These are phyloP conservation scores for Haliclona indistincta DNA, from an alignment of 37 sponge, comb jelly and placozoan species.

Conservation along the genomic window DNA sequence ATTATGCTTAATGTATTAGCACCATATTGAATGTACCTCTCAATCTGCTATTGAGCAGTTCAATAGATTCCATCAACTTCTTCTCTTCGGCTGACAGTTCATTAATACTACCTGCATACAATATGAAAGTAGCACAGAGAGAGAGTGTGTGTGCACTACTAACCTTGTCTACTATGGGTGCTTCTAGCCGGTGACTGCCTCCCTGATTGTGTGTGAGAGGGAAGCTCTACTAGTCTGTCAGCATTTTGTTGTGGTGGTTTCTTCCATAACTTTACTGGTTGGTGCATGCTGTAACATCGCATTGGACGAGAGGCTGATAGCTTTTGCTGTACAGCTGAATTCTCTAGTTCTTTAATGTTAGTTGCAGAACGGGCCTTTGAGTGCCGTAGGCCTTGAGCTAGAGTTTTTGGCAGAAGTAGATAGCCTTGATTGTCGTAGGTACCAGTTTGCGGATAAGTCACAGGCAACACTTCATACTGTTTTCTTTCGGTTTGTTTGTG, in stretches of 20 bases:
- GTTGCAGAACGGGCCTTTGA: no score
- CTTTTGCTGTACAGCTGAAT: no score
- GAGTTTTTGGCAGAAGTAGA: no score
- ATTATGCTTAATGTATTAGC: neutral
- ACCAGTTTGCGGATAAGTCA: neutral
- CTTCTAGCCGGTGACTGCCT: no score
- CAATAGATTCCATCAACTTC: slow-evolving; percentile 59
- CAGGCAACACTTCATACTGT: neutral
- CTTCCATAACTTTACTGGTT: slow-evolving; percentile 7
- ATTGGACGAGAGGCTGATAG: neutral
- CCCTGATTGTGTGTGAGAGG: no score
- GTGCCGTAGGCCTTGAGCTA: no score
- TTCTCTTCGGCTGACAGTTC: slow-evolving; percentile 64
- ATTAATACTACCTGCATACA: neutral
- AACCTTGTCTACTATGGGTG: neutral
- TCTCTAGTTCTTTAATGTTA: no score
- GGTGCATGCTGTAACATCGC: slow-evolving; percentile 4
- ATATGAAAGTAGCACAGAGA: neutral
- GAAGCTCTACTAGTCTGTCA: no score
- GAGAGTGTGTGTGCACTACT: neutral
- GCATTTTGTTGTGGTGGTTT: neutral
- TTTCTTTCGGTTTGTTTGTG: no score
- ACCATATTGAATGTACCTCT: slow-evolving; percentile 23
- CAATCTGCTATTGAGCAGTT: slow-evolving; percentile 52
- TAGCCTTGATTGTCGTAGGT: no score